Conservation (phyloP, 2,113 vertebrate species). For the Meleagris gallopavo region DNA sequence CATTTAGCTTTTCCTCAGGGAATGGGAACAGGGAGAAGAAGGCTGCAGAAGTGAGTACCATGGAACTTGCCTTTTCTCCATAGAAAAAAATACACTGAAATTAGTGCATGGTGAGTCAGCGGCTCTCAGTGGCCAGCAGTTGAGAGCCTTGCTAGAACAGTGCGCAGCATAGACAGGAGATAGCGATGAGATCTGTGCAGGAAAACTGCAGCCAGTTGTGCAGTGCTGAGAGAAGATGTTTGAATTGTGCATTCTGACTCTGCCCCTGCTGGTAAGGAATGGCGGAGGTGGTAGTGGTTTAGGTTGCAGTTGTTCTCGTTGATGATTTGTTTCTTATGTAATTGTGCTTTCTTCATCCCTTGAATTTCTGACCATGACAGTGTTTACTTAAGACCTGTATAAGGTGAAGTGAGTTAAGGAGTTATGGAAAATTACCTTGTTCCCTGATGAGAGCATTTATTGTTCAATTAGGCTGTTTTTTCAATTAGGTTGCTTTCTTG, state of each 20-base stretch:
- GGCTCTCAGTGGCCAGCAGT: not conserved
- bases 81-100: not conserved
- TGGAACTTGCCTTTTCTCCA: not conserved
- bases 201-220: not conserved
- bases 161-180: not conserved
- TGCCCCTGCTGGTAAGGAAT: not conserved
- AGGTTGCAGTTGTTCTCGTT: not conserved
- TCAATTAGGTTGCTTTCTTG: not conserved
- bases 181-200: not conserved
- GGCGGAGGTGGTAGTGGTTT: not conserved
- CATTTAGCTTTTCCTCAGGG: not conserved
- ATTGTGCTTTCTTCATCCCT: not conserved
- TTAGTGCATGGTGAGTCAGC: not conserved
- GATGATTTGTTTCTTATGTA: not conserved
- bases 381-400: not conserved
- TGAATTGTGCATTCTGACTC: not conserved
- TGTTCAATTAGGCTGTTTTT: not conserved
- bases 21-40: not conserved
- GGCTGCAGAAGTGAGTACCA: not conserved
- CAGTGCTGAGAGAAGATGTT: not conserved
- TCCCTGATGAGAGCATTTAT: not conserved
- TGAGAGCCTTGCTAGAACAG: not conserved
- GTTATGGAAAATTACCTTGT: not conserved
- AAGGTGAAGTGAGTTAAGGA: not conserved
- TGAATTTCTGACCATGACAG: not conserved